Evolutionary conservation across 1,140 invertebrate genomes (phyloP).

Genomic region (Calephelis virginiensis): DNA sequence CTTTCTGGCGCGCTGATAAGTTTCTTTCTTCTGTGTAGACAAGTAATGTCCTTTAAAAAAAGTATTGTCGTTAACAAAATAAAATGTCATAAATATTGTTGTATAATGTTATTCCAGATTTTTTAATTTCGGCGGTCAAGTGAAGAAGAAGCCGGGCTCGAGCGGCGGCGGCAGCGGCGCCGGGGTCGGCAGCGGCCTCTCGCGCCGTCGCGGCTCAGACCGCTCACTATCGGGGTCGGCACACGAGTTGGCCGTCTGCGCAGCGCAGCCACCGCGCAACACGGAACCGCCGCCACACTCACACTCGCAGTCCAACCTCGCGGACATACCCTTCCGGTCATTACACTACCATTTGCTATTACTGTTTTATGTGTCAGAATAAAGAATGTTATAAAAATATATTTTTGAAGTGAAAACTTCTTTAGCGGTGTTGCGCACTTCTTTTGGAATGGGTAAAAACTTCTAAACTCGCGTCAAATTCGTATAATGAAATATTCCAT

Average conservation of each 20-base stretch:
- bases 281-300: constrained; percentile 86
- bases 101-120: constrained; percentile 80
- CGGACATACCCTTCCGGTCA: constrained; percentile 59
- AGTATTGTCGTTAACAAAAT: too few relatives aligned
- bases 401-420: too few relatives aligned
- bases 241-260: constrained; percentile 86
- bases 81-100: neutral
- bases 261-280: constrained; percentile 77
- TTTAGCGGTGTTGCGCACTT: too few relatives aligned
- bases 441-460: too few relatives aligned
- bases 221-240: constrained; percentile 89
- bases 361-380: too few relatives aligned
- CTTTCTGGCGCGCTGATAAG: too few relatives aligned
- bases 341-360: too few relatives aligned
- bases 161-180: constrained; percentile 45
- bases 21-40: too few relatives aligned
- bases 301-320: constrained; percentile 61
- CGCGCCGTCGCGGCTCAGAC: constrained; percentile 86
- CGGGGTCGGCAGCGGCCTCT: constrained; percentile 61
- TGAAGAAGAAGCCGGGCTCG: constrained; percentile 85
- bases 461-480: too few relatives aligned
- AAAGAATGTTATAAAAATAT: too few relatives aligned
- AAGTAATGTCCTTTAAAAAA: too few relatives aligned
- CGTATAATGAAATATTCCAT: too few relatives aligned
- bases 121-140: constrained; percentile 91